Conservation (phyloP, 1,140 invertebrate species). For the Cyrtorhinus lividipennis region DNA sequence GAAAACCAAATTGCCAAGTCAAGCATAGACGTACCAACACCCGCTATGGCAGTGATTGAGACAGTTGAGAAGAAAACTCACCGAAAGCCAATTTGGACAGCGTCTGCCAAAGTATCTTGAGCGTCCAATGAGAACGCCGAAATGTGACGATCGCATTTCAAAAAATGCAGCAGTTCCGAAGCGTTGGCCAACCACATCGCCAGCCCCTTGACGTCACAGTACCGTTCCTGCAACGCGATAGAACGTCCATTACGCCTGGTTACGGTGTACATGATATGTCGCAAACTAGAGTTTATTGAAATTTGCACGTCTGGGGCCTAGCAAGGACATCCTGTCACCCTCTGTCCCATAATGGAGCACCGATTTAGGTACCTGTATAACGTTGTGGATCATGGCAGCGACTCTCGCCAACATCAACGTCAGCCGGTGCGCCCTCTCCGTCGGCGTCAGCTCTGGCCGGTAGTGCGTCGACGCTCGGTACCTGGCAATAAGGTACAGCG, state of each 20-base stretch:
- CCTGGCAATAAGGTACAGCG: slow-evolving; percentile 80
- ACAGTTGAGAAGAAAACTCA: too few species aligned
- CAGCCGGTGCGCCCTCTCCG: slow-evolving; percentile 76
- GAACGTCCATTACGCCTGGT: too few species aligned
- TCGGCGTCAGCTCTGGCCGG: slow-evolving; percentile 76
- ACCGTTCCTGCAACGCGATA: slow-evolving; percentile 46
- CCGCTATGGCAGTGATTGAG: too few species aligned
- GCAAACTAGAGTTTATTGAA: too few species aligned
- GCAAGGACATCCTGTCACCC: too few species aligned
- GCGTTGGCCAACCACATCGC: slow-evolving; percentile 96
- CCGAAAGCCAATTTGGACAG: slow-evolving; percentile 81
- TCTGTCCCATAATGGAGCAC: too few species aligned
- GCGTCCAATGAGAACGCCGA: slow-evolving; percentile 80
- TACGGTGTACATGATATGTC: too few species aligned
- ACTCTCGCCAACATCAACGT: slow-evolving; percentile 80
- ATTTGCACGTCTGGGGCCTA: too few species aligned
- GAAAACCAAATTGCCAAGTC: not conserved
- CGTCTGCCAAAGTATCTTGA: slow-evolving; percentile 82
- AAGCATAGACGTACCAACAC: too few species aligned
- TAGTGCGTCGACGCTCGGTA: slow-evolving; percentile 88
- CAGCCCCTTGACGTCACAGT: slow-evolving; percentile 64
- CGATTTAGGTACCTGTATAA: slow-evolving; percentile 73
- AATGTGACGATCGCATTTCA: slow-evolving; percentile 88
- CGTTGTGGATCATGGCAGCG: slow-evolving; percentile 66
- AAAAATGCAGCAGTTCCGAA: slow-evolving; percentile 85